Evolutionary conservation across 2,797 vertebrate genomes (phyloP), one percentile per base, ranked within the genome.

Genomic region (Muraenolepis orangiensis): DNA sequence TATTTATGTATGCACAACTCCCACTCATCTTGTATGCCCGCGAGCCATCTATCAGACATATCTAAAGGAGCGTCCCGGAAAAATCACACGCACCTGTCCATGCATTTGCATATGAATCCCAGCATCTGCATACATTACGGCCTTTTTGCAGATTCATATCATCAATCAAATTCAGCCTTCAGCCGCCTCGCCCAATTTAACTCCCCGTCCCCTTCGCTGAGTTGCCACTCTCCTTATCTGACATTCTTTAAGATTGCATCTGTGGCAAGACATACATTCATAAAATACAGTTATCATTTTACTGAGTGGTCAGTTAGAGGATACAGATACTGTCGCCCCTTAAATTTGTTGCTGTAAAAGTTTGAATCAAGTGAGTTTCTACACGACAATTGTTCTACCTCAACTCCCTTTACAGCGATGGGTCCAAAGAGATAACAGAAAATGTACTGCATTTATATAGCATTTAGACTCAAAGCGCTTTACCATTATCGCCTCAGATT

Each of bases 71-170:
- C n/a, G 10, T 61, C n/a, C n/a, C 57, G 57, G 57, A 61, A 26
- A 23, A 11, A 10, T 26, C 23, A 26, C 57, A 26, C 57, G 23
- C 26, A 3, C n/a, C 57, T 26, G 57, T 61, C 57, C 23, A 26
- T 26, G 12, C 57, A 61, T 61, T 61, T 61, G 57, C 57, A 32
- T 74, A 86, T 79, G 64, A 79, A 89, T 89, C 80, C 70, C 29
- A 26, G 29, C 71, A 26, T 76, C 73, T 73, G 77, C 75, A 80
- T 79, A 72, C 75, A 76, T 85, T 80, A 78, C 71, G 28, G 79
- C 80, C 78, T 73, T n/a, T n/a, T 42, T 51, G 34, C 64, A 79
- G 75, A 69, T 89, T 78, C 71, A 42, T 83, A 74, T 61, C 75
- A 57, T 66, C 23, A 61, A 61, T 61, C 57, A 61, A 66, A 76